phyloP scores from a whole-genome alignment of 2,113 vertebrate genomes.

The Eudorcas thomsonii region DNA sequence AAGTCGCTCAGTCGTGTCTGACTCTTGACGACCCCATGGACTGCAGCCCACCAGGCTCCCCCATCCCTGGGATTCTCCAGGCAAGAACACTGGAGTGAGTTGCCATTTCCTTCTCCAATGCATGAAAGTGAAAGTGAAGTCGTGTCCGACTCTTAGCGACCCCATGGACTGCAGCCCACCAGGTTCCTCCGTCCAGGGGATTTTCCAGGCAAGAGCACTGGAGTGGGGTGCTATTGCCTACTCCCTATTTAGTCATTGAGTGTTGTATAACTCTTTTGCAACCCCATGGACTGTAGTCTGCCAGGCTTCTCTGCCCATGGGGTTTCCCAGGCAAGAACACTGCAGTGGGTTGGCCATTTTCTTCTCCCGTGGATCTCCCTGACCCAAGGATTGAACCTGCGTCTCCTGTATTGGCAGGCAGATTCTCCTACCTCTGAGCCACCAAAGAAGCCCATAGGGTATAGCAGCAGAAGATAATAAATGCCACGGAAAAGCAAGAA shows the following conservation, averaged over 20 bases:
- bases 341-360: neutral
- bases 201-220: no score
- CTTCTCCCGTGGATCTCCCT: neutral
- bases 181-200: no score
- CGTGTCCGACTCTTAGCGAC: no score
- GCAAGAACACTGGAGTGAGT: no score
- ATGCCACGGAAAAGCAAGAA: neutral
- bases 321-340: neutral
- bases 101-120: no score
- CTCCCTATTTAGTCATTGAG: neutral
- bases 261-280: neutral
- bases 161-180: no score
- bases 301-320: neutral
- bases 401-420: neutral
- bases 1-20: no score
- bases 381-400: neutral
- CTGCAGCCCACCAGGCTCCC: no score
- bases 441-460: neutral
- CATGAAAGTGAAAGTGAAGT: no score
- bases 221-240: no score
- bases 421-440: neutral
- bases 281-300: neutral
- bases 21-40: no score
- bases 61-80: no score
- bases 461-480: neutral